These are phyloP conservation scores for Hapalemur alaotrensis DNA, from an alignment of 2,797 vertebrate species.

Conservation along the genomic window DNA sequence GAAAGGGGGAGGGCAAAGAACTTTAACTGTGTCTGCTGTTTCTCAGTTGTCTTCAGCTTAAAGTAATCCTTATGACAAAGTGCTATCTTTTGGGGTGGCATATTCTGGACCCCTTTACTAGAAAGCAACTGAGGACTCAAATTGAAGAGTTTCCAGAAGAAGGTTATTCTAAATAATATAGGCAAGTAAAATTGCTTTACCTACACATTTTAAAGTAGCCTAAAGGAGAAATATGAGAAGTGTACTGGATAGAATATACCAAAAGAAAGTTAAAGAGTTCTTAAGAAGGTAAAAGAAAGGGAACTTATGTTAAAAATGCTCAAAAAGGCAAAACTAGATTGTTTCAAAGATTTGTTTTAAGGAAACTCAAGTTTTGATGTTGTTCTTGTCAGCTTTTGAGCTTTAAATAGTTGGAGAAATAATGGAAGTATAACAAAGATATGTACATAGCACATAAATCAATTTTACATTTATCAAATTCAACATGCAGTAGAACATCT, in stretches of 20 bases:
- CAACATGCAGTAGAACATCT: neutral
- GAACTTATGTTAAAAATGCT: conserved; percentile 4
- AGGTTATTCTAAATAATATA: neutral
- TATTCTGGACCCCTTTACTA: neutral
- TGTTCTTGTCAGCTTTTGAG: neutral
- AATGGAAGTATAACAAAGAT: neutral
- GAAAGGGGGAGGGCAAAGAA: neutral
- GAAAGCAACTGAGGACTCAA: neutral
- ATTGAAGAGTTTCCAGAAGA: neutral
- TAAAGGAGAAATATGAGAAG: neutral
- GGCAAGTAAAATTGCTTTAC: neutral
- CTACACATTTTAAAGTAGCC: neutral
- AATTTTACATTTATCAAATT: neutral
- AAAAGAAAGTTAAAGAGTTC: conserved; percentile 34
- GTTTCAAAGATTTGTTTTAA: neutral
- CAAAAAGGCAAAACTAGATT: neutral
- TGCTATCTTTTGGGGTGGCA: neutral
- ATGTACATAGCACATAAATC: neutral
- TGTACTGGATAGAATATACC: neutral
- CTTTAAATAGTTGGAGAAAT: conserved; percentile 2
- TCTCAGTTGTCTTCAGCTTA: neutral
- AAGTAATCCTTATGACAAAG: neutral
- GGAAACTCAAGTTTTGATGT: neutral
- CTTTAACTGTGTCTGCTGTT: neutral
- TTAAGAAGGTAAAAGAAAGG: neutral